Evolutionary conservation across 2,113 vertebrate genomes (phyloP), one percentile per base, ranked within the genome.

Genomic region (Podarcis cretensis): DNA sequence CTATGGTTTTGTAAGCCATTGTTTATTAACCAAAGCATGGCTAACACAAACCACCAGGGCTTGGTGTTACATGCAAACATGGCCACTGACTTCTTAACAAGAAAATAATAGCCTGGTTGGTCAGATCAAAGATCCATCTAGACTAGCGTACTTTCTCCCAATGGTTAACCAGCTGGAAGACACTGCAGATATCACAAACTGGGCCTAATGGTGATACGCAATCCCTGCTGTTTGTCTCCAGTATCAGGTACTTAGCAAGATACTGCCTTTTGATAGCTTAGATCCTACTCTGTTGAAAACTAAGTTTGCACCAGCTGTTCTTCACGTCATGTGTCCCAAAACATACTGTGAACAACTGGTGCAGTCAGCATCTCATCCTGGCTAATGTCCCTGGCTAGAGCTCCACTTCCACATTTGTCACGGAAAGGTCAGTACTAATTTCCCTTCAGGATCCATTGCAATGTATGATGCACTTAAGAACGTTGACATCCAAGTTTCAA

Each of bases 301-400:
- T 5, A 66, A 13, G 23, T 66, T 82, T 74, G 68, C 48, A 74
- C 68, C 66, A 59, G 48, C 48, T 81, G 68, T 40, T 81, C 80
- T 27, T 82, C 16, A 18, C 59, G 79, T n/a, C 54, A 73, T 54
- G 23, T 81, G 4, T 73, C 79, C 27, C 16, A 81, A 13, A 73
- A 80, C 4, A 59, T 81, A 81, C 8, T 73, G 43, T 59, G 43
- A 87, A 87, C 76, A 80, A 30, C 43, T 87, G 85, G 85, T 10
- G 14, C 40, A 35, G 63, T 79, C 40, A 35, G 76, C 63, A 79
- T 68, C 25, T 16, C 65, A 18, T 59, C 66, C 85, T 73, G 68
- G 69, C 32, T 37, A 71, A 32, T 80, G 25, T 80, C 23, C 68
- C 37, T 80, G 65, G 71, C 71, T 87, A 57, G 66, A 69, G 7